These are phyloP conservation scores for Carpatolechia fugitivella DNA, from an alignment of 2,888 invertebrate genomes.

Conservation along the genomic window DNA sequence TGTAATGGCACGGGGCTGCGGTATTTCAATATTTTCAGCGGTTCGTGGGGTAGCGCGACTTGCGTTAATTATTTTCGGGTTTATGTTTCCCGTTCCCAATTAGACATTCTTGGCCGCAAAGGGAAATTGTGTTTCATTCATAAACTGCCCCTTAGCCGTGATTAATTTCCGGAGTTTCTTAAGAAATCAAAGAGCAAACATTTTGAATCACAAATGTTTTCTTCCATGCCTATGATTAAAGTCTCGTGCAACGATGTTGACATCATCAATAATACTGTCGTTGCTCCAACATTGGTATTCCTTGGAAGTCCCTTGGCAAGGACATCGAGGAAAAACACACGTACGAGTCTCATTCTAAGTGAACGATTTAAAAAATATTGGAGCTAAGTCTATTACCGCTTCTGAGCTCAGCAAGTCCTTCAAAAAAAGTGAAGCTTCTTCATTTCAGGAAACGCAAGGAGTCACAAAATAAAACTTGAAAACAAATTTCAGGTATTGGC, in stretches of 20 bases:
- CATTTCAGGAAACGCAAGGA: neutral
- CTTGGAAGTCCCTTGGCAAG: constrained; percentile 5
- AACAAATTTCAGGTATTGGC: too few relatives aligned
- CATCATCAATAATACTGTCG: constrained; percentile 9
- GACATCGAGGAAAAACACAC: neutral
- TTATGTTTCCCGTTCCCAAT: constrained; percentile 22
- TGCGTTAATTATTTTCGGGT: constrained; percentile 36
- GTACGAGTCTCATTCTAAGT: neutral
- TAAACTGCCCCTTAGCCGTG: constrained; percentile 1
- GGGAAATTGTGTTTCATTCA: constrained; percentile 8
- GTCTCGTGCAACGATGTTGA: neutral
- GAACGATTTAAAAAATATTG: constrained; percentile 6
- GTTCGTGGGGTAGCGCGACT: constrained; percentile 33
- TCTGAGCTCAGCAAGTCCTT: neutral
- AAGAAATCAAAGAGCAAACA: neutral
- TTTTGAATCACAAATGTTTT: neutral
- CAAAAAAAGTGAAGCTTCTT: neutral
- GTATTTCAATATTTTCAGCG: constrained; percentile 54
- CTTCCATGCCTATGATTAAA: neutral
- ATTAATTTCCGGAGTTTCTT: neutral
- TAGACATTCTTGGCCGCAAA: constrained; percentile 9
- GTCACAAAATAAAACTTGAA: neutral
- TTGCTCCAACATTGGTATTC: constrained; percentile 8
- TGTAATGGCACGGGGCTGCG: constrained; percentile 51
- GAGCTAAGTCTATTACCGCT: constrained; percentile 6